These are phyloP conservation scores for Spea bombifrons DNA, from an alignment of 2,113 vertebrate genomes.

Conservation along the genomic window DNA sequence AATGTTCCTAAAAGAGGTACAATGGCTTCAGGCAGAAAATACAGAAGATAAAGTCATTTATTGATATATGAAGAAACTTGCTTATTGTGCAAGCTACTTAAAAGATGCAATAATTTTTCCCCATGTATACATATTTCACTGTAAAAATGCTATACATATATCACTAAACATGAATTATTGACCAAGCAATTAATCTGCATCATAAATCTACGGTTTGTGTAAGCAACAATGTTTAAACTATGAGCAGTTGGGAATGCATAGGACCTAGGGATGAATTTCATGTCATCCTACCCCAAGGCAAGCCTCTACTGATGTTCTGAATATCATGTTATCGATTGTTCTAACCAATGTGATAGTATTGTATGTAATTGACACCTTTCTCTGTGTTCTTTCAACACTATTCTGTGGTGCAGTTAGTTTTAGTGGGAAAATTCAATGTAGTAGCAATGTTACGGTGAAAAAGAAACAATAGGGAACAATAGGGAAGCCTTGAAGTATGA, in stretches of 20 bases:
- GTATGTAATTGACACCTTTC: conserved; percentile 11
- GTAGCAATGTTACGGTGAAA: too few species aligned
- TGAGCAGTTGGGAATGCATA: neutral
- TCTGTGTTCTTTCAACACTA: neutral
- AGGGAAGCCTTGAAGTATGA: too few species aligned
- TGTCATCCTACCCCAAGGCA: conserved; percentile 16
- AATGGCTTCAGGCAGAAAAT: neutral
- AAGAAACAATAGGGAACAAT: too few species aligned
- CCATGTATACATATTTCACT: too few species aligned
- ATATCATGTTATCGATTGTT: conserved; percentile 39
- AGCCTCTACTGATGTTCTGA: neutral
- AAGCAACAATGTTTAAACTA: neutral
- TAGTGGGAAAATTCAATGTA: too few species aligned
- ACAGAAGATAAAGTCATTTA: neutral
- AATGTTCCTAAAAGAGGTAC: neutral
- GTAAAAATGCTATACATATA: too few species aligned
- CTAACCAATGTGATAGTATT: neutral
- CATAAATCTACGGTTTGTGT: too few species aligned
- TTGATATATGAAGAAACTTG: neutral
- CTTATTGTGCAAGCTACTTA: neutral
- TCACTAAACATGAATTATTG: too few species aligned
- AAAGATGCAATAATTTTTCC: neutral
- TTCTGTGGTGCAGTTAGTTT: neutral
- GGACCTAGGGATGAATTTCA: conserved; percentile 2
- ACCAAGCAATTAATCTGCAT: too few species aligned